Conservation (phyloP, 2,797 vertebrate genomes). For the Periparus ater region DNA sequence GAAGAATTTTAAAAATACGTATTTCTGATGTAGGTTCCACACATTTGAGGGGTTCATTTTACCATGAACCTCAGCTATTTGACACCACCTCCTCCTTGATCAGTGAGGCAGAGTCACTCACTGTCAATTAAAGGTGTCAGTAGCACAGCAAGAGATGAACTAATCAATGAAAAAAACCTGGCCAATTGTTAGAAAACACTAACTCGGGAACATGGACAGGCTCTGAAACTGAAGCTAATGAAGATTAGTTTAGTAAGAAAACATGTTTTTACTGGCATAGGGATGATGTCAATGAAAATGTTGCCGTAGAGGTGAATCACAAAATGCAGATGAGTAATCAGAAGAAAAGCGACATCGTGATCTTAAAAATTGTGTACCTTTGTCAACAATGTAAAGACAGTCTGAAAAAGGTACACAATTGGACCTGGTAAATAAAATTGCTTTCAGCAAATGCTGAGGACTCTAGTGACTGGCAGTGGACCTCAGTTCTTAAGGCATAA, state of each 20-base stretch:
- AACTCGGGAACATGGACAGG: not conserved
- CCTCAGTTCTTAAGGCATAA: not conserved
- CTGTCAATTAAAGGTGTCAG: not conserved
- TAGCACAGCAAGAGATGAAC: not conserved
- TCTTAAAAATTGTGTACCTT: not conserved
- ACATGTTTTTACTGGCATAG: conserved; percentile 59
- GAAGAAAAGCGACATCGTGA: not conserved
- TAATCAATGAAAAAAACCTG: not conserved
- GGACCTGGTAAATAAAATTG: not conserved
- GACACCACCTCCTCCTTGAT: not conserved
- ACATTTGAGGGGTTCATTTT: not conserved
- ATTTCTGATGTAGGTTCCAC: not conserved
- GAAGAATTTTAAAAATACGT: not conserved
- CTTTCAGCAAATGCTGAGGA: not conserved
- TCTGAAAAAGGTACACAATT: not conserved
- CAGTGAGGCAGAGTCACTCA: not conserved
- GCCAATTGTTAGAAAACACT: not conserved
- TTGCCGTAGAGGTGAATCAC: conserved; percentile 60
- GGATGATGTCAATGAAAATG: conserved; percentile 60
- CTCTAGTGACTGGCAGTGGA: not conserved
- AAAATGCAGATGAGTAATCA: conserved; percentile 61
- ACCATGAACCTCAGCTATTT: not conserved
- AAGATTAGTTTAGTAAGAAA: conserved; percentile 11
- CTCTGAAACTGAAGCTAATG: not conserved
- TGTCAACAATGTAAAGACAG: not conserved